Evolutionary conservation across 1,140 invertebrate species (phyloP).

Genomic region (Achroia grisella): DNA sequence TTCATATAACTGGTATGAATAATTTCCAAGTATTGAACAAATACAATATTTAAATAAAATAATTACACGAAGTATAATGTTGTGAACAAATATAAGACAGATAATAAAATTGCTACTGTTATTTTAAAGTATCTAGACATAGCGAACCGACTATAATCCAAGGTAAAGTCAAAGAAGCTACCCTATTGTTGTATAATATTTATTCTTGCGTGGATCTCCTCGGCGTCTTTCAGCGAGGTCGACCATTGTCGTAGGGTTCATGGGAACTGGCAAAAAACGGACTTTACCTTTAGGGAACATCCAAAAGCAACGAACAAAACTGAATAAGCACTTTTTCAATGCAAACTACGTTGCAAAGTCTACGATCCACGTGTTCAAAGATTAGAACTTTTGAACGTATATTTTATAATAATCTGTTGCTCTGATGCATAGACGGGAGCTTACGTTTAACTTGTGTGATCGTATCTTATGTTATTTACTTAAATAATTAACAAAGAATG

Average conservation of each 20-base stretch:
- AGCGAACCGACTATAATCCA: slow-evolving; percentile 8
- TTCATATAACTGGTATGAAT: no score
- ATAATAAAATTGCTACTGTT: no score
- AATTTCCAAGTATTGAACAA: no score
- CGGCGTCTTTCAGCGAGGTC: slow-evolving; percentile 64
- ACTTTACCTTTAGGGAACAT: slow-evolving; percentile 50
- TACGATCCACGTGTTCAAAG: slow-evolving; percentile 61
- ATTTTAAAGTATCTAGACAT: slow-evolving; percentile 35
- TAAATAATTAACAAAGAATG: slow-evolving; percentile 20
- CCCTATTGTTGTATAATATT: slow-evolving; percentile 69
- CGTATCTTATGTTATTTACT: slow-evolving; percentile 8
- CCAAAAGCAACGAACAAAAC: slow-evolving; percentile 40
- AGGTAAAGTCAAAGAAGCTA: slow-evolving; percentile 68
- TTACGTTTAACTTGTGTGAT: no score
- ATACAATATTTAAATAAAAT: no score
- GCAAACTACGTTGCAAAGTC: slow-evolving; percentile 25
- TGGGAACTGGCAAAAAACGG: slow-evolving; percentile 68
- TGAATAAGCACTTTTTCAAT: slow-evolving; percentile 67
- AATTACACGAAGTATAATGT: no score
- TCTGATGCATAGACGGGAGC: neutral
- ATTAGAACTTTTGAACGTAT: slow-evolving; percentile 16
- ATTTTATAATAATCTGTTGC: slow-evolving; percentile 5
- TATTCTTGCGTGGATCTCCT: slow-evolving; percentile 68
- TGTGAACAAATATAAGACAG: no score
- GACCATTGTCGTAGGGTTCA: slow-evolving; percentile 67